phyloP scores from a whole-genome alignment of 2,797 vertebrate species.

The Hemitrygon akajei region DNA sequence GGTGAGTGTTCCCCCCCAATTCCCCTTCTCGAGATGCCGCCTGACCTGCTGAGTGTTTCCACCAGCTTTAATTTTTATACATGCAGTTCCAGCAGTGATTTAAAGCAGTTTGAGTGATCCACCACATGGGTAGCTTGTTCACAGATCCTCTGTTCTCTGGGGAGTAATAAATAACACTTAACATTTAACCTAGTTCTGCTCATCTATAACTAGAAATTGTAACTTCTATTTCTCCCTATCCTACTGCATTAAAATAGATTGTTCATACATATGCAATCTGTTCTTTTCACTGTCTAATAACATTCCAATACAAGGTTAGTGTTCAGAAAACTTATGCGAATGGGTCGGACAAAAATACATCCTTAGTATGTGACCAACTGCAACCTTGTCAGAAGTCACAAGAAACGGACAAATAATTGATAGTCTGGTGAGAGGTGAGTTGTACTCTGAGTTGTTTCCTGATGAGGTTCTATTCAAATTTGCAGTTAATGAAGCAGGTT shows the following conservation, averaged over 20 bases:
- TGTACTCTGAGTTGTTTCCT: neutral
- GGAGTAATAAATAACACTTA: neutral
- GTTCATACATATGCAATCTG: neutral
- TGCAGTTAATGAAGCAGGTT: neutral
- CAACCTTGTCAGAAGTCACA: neutral
- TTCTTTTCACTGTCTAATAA: neutral
- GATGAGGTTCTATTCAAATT: neutral
- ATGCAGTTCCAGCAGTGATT: neutral
- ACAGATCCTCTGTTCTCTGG: neutral
- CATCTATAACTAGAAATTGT: neutral
- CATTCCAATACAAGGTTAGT: neutral
- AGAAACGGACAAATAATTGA: neutral
- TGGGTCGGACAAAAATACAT: neutral
- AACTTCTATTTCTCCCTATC: neutral
- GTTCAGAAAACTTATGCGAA: neutral
- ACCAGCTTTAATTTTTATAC: neutral
- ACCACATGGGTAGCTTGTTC: neutral
- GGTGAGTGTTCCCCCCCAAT: too few relatives aligned
- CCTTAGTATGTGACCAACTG: neutral
- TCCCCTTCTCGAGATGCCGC: too few relatives aligned
- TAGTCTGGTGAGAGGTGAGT: neutral
- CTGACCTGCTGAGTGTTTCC: too few relatives aligned
- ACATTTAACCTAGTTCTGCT: neutral
- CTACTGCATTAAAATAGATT: neutral
- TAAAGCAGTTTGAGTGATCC: neutral